These are phyloP conservation scores for Lutjanus erythropterus DNA, from an alignment of 2,113 vertebrate species.

Conservation along the genomic window DNA sequence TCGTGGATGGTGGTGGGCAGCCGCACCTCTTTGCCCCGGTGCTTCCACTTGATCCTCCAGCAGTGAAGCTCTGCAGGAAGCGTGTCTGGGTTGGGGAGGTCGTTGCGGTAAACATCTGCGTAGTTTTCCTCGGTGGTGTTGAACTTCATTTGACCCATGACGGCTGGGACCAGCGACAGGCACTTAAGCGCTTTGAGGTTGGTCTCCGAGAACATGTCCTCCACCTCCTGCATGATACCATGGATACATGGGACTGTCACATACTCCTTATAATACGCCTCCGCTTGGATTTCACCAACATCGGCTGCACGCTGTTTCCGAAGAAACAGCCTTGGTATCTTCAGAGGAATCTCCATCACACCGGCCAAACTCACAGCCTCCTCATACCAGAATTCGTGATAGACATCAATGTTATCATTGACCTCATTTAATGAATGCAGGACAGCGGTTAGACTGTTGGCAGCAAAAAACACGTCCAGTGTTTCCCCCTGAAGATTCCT, in stretches of 20 bases:
- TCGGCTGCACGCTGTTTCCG: constrained; percentile 85
- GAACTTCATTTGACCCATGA: constrained; percentile 96
- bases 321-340: constrained; percentile 88
- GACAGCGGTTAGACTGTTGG: constrained; percentile 91
- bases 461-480: constrained; percentile 90
- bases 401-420: constrained; percentile 94
- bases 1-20: constrained; percentile 92
- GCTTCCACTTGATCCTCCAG: constrained; percentile 98
- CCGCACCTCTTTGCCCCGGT: constrained; percentile 94
- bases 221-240: constrained; percentile 92
- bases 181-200: constrained; percentile 94
- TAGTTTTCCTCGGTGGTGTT: constrained; percentile 92
- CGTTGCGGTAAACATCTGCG: constrained; percentile 89
- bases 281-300: constrained; percentile 85
- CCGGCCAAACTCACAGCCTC: constrained; percentile 89
- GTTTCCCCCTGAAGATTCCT: constrained; percentile 92
- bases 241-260: constrained; percentile 90
- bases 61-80: constrained; percentile 94
- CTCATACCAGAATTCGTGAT: constrained; percentile 97
- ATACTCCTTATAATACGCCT: constrained; percentile 91
- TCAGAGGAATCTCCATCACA: constrained; percentile 86
- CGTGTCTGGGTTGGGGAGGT: constrained; percentile 92
- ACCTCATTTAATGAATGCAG: constrained; percentile 93
- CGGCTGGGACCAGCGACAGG: constrained; percentile 91
- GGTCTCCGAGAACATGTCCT: constrained; percentile 93